These are phyloP conservation scores for Gastracanthus pulcherrimus DNA, from an alignment of 2,888 invertebrate genomes.

Conservation along the genomic window DNA sequence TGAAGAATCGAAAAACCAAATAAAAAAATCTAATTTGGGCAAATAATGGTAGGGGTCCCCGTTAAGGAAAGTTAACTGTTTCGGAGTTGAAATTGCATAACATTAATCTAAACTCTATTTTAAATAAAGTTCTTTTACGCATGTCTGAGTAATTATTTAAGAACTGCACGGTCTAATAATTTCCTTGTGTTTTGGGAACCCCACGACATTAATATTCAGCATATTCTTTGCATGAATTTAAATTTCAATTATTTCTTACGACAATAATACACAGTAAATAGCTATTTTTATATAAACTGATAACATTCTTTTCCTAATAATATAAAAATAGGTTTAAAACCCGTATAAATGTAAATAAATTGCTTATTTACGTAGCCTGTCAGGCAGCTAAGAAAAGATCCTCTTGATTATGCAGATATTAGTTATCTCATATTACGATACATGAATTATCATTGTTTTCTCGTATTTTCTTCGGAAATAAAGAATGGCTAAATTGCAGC, in stretches of 20 bases:
- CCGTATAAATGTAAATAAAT: not conserved
- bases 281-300: no score
- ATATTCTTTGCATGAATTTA: not conserved
- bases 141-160: no score
- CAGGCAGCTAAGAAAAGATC: not conserved
- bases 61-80: not conserved
- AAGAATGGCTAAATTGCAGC: not conserved
- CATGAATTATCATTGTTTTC: conserved; percentile 6
- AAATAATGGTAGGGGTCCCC: no score
- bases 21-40: no score
- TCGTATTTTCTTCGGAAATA: not conserved
- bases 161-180: not conserved
- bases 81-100: not conserved
- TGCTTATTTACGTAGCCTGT: no score
- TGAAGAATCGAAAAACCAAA: no score
- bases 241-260: not conserved
- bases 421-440: not conserved
- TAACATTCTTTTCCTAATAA: no score
- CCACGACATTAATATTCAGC: not conserved
- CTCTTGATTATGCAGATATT: not conserved
- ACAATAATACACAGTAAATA: not conserved
- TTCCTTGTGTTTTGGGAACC: not conserved
- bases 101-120: not conserved
- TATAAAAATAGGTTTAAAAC: not conserved
- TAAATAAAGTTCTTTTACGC: no score